phyloP scores from a whole-genome alignment of 2,113 vertebrate genomes.

The Plecotus auritus region DNA sequence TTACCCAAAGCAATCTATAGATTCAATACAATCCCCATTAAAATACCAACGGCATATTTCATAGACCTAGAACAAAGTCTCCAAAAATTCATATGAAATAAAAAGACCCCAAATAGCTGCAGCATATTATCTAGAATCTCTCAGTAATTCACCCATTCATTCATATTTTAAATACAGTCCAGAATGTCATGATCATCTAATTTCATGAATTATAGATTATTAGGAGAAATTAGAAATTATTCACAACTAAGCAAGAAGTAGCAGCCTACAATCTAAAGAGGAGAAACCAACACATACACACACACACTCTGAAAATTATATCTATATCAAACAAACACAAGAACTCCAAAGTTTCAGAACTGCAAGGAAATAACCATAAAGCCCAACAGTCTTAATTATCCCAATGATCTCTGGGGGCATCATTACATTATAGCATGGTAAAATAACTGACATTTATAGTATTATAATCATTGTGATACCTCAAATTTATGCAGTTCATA shows the following conservation, averaged over 20 bases:
- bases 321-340: not conserved
- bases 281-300: not conserved
- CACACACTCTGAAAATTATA: not conserved
- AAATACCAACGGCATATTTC: too few species aligned
- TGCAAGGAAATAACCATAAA: conserved; percentile 25
- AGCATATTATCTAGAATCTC: not conserved
- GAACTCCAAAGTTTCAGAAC: not conserved
- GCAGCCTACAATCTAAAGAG: not conserved
- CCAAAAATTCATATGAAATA: too few species aligned
- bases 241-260: not conserved
- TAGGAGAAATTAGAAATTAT: conserved; percentile 27
- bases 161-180: conserved; percentile 16
- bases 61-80: too few species aligned
- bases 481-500: conserved; percentile 16
- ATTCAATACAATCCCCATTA: too few species aligned
- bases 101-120: too few species aligned
- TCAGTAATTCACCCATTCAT: not conserved
- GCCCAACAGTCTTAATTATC: conserved; percentile 3
- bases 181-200: conserved; percentile 8
- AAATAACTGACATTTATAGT: conserved; percentile 34
- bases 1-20: too few species aligned
- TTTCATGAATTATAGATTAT: not conserved
- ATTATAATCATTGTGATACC: not conserved
- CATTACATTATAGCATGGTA: not conserved
- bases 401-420: not conserved